Conservation (phyloP, 2,797 vertebrate genomes). For the Menidia menidia region DNA sequence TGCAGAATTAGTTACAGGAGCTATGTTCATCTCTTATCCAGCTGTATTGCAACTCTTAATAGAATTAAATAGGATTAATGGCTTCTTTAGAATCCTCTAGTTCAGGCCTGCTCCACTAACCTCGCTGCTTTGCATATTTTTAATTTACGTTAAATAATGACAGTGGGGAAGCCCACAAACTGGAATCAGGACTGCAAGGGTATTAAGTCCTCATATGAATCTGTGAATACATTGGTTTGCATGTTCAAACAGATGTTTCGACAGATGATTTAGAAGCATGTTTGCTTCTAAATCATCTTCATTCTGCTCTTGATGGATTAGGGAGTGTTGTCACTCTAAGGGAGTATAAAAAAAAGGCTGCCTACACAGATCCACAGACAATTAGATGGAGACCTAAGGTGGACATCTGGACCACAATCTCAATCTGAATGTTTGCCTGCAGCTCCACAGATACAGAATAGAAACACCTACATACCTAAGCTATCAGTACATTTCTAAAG, state of each 20-base stretch:
- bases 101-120: conserved; percentile 59
- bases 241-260: conserved; percentile 24
- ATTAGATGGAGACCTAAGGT: conserved; percentile 11
- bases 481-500: conserved; percentile 14
- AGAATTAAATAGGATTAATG: conserved; percentile 83
- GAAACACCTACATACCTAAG: conserved; percentile 21
- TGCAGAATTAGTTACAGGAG: conserved; percentile 53
- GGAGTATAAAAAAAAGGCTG: conserved; percentile 29
- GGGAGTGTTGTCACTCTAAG: conserved; percentile 32
- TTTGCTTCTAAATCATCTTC: conserved; percentile 41
- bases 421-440: conserved; percentile 14
- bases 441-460: conserved; percentile 20
- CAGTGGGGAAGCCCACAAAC: conserved; percentile 58
- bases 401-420: conserved; percentile 23
- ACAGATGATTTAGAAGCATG: too few relatives aligned
- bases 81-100: conserved; percentile 74
- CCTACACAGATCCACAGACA: conserved; percentile 22
- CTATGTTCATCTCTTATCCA: conserved; percentile 66
- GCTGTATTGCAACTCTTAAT: conserved; percentile 75
- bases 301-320: conserved; percentile 44
- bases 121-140: conserved; percentile 66
- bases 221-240: conserved; percentile 63
- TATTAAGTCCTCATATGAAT: conserved; percentile 59
- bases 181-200: conserved; percentile 49
- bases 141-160: conserved; percentile 72